These are phyloP conservation scores for Antennarius maculatus DNA, from an alignment of 2,797 vertebrate species.

Conservation along the genomic window DNA sequence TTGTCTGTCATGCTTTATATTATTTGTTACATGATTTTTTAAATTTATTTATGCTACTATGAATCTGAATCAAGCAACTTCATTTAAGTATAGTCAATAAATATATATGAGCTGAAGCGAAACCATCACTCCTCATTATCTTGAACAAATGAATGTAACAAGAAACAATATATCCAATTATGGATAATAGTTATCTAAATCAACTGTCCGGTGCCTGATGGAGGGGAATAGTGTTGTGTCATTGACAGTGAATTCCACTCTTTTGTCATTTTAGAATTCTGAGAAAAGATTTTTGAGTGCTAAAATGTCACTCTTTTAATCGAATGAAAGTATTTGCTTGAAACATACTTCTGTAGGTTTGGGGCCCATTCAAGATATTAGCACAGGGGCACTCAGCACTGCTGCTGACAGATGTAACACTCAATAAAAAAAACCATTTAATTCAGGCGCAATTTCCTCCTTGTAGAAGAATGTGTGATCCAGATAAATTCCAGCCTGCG, in stretches of 20 bases:
- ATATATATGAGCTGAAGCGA: too few species aligned
- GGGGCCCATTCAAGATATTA: constrained; percentile 39
- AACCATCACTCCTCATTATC: not conserved
- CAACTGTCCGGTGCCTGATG: too few species aligned
- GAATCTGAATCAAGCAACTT: not conserved
- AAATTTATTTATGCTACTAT: not conserved
- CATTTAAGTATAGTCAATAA: too few species aligned
- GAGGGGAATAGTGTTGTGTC: too few species aligned
- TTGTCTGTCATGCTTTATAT: not conserved
- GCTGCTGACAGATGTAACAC: constrained; percentile 36
- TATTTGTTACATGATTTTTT: constrained; percentile 2
- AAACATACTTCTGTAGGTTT: constrained; percentile 46
- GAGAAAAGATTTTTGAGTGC: constrained; percentile 9
- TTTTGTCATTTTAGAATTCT: not conserved
- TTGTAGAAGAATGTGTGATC: constrained; percentile 47
- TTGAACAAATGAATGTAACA: not conserved
- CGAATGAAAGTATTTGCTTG: constrained; percentile 40
- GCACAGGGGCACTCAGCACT: constrained; percentile 14
- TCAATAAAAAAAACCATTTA: constrained; percentile 42
- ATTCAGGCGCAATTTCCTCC: constrained; percentile 35
- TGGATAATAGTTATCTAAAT: too few species aligned
- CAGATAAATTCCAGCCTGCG: constrained; percentile 43
- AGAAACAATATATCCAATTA: too few species aligned
- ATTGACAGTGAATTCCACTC: not conserved
- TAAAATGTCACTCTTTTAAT: constrained; percentile 7